Base-by-base conservation (phyloP, 2,888 invertebrate species). In the Calliphora vomitoria region DNA sequence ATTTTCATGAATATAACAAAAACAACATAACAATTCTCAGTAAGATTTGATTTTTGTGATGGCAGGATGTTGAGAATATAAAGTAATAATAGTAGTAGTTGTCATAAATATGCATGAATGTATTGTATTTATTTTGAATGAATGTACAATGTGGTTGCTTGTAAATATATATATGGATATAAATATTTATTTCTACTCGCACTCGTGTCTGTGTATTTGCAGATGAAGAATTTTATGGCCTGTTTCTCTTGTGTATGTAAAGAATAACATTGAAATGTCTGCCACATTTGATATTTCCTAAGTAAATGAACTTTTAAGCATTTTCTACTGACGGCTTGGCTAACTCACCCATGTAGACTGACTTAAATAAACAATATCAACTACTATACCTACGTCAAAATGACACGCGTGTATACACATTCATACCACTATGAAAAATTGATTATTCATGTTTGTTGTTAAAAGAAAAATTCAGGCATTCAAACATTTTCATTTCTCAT, bases 271-370 rank as follows among this genome's bases (percentile, higher is more conserved):
- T 71, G 71, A 81, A 81, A 64, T 81, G 62, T 72, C 71, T 72
- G 38, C 25, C 55, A 82, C 35, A 31, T 74, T 68, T 66, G 31
- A 82, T 82, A 74, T 82, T 66, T 74, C 58, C 66, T 44, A 74
- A 82, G 81, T 74, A 82, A 82, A 66, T 58, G 74, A 82, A 82
- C 74, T 58, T 66, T 72, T 20, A 44, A 82, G 15, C 4, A 62
- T 71, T 71, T 60, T 50, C 25, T 44, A 13, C 62, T 35, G 18
- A 20, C 60, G 20, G 41, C 5, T 31, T 25, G 8, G 13, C 5
- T 31, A 13, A 25, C 25, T 47, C 8, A 41, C 47, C 31, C 8
- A 74, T 25, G 35, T 3, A 44, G 35, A 31, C 25, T 10, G n/a
- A 50, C 47, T 50, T 15, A 44, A 35, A 35, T 6, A 35, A 35